Percentiles rank a stretch among this genome's conserved stretches.
Evolutionary conservation across 1,140 invertebrate species (phyloP).

Genomic region (Scaptomyza hsui): DNA sequence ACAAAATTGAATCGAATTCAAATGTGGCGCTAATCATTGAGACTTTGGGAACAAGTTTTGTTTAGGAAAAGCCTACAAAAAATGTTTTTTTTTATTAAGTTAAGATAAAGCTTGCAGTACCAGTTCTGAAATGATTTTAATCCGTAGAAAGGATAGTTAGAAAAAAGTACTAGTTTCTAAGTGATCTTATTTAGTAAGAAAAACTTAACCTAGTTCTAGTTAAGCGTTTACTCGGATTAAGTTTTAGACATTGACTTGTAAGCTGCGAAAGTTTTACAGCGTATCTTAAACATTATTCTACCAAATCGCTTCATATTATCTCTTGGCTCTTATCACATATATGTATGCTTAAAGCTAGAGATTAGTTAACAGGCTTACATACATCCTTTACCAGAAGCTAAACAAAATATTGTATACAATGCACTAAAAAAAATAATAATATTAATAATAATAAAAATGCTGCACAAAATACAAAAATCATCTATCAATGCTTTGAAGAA

Average conservation of each 20-base stretch:
- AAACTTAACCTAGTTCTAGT: background rate
- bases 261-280: background rate
- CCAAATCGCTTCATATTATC: background rate
- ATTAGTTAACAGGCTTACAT: constrained; percentile 1
- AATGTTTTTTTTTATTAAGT: too few species aligned
- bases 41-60: background rate
- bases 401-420: background rate
- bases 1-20: background rate
- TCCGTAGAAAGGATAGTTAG: too few species aligned
- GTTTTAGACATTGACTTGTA: background rate
- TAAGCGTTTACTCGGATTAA: background rate
- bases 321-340: constrained; percentile 9
- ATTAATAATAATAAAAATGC: too few species aligned
- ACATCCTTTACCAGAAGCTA: background rate
- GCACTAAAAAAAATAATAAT: background rate
- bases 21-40: background rate
- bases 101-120: too few species aligned
- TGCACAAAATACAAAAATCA: background rate
- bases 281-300: background rate
- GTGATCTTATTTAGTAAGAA: too few species aligned
- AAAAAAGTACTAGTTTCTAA: background rate
- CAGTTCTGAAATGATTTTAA: too few species aligned
- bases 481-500: too few species aligned
- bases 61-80: too few species aligned
- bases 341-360: constrained; percentile 5